Evolutionary conservation across 2,797 vertebrate species (phyloP).

Genomic region (Typhlichthys eigenmanni): DNA sequence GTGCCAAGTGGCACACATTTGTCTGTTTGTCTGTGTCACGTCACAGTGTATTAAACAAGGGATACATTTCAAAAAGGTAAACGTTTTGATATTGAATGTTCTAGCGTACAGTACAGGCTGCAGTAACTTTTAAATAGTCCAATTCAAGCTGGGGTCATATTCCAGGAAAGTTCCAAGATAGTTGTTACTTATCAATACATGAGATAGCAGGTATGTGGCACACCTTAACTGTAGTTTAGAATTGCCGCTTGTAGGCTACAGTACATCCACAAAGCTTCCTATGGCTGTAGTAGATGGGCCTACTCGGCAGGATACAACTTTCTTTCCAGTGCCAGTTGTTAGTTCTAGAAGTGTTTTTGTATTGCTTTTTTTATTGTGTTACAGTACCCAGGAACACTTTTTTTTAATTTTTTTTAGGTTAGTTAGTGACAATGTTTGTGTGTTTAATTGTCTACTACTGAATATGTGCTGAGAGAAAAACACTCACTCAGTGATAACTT

Average conservation of each 20-base stretch:
- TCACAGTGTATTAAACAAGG: no score
- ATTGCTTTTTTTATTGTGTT: no score
- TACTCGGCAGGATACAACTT: background rate
- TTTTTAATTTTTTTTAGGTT: no score
- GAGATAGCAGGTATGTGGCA: conserved; percentile 30
- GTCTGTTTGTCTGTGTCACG: conserved; percentile 12
- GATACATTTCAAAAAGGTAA: no score
- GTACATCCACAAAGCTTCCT: conserved; percentile 9
- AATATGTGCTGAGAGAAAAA: no score
- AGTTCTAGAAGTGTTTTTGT: no score
- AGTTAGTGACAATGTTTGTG: no score
- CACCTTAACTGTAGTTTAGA: conserved; percentile 21
- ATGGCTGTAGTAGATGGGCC: background rate
- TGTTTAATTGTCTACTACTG: no score
- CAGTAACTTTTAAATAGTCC: background rate
- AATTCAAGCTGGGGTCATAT: background rate
- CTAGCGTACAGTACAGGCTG: no score
- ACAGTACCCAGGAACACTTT: no score
- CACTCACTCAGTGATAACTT: no score
- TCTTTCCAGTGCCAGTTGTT: background rate
- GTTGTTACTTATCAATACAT: conserved; percentile 42
- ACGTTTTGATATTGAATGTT: no score
- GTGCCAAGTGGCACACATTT: conserved; percentile 55
- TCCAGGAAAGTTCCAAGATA: conserved; percentile 25
- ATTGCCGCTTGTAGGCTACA: conserved; percentile 11